Evolutionary conservation across 2,888 invertebrate genomes (phyloP).

Genomic region (Polydrusus cervinus): DNA sequence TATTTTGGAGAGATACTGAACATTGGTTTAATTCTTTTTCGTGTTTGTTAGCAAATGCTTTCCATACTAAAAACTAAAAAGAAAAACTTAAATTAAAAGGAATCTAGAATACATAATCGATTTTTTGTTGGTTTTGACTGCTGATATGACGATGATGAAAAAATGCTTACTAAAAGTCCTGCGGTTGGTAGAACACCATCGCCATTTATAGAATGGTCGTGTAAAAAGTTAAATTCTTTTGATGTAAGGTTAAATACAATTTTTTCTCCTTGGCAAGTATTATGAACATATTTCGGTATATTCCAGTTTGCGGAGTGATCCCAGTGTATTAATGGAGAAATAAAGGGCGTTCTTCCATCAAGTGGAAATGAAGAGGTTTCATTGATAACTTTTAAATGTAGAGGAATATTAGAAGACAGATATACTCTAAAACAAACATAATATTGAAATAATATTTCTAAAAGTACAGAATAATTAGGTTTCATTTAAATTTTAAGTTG

Average conservation of each 20-base stretch:
- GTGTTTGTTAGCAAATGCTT: conserved; percentile 19
- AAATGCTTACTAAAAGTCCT: conserved; percentile 65
- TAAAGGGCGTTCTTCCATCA: conserved; percentile 87
- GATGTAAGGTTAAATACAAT: conserved; percentile 79
- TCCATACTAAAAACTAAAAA: conserved; percentile 40
- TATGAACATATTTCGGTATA: conserved; percentile 79
- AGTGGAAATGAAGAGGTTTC: conserved; percentile 84
- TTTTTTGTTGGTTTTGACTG: too few species aligned
- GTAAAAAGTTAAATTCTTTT: background rate
- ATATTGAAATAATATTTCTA: background rate
- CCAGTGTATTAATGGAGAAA: conserved; percentile 88
- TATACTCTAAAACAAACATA: conserved; percentile 2
- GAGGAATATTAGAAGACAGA: conserved; percentile 4
- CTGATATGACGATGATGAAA: background rate
- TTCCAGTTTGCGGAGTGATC: conserved; percentile 87
- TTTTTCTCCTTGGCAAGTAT: conserved; percentile 83
- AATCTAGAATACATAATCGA: too few species aligned
- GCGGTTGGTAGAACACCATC: conserved; percentile 76
- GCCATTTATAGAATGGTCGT: conserved; percentile 54
- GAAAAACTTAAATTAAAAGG: too few species aligned
- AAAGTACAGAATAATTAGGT: too few species aligned
- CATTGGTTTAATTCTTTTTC: conserved; percentile 15
- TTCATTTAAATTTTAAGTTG: too few species aligned
- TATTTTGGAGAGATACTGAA: conserved; percentile 27
- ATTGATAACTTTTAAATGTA: conserved; percentile 79